Percentiles rank a stretch among this genome's conserved stretches.
Conservation (phyloP, 2,797 vertebrate genomes). For the Xenopus petersii region DNA sequence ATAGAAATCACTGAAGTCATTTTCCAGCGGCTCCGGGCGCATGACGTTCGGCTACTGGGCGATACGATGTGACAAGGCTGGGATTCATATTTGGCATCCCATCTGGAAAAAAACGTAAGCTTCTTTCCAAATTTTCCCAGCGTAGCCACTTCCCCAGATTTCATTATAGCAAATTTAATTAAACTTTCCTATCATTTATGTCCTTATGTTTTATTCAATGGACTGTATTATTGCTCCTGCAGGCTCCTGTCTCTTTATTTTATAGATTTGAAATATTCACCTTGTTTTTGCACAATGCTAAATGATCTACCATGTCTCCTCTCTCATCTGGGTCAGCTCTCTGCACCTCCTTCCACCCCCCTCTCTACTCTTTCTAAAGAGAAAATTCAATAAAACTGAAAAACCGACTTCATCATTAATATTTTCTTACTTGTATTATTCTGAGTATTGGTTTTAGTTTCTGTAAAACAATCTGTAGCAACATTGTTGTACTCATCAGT, state of each 20-base stretch:
- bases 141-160: slow-evolving; percentile 20
- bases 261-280: background rate
- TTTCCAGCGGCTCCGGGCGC: slow-evolving; percentile 10
- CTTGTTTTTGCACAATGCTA: background rate
- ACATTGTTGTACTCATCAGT: too few relatives aligned
- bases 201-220: slow-evolving; percentile 17
- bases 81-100: slow-evolving; percentile 35
- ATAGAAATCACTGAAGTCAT: background rate
- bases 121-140: slow-evolving; percentile 20
- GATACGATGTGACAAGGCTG: slow-evolving; percentile 26
- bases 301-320: background rate
- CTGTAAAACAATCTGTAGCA: too few relatives aligned
- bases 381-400: too few relatives aligned
- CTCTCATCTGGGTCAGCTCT: background rate
- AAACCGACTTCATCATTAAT: too few relatives aligned
- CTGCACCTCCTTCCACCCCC: background rate
- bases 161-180: slow-evolving; percentile 27
- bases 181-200: slow-evolving; percentile 37
- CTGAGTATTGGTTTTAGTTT: too few relatives aligned
- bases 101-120: slow-evolving; percentile 18
- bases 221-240: slow-evolving; percentile 1
- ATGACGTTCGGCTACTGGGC: slow-evolving; percentile 4
- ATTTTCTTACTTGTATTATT: too few relatives aligned
- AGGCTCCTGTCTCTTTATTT: background rate
- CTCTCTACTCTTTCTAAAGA: too few relatives aligned